Base-by-base conservation (phyloP, 2,113 vertebrate species). In the Clupea harengus region DNA sequence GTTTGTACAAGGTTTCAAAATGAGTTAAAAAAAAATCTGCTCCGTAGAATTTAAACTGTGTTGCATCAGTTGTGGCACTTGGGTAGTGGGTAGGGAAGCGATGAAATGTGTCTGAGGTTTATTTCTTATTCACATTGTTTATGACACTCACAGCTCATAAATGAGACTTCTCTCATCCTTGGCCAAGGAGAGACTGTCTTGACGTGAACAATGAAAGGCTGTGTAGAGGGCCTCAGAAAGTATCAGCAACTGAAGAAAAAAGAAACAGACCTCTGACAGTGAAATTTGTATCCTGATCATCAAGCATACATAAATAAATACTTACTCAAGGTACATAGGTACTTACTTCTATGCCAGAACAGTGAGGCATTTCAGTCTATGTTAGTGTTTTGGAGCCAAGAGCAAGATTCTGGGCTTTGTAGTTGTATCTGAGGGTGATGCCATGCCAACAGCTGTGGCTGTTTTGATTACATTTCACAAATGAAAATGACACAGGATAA, bases 401-500 rank as follows among this genome's bases (percentile, higher is more conserved):
- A 64, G 60, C 20, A 64, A 64, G 60, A 64, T 64, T 64, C 25
- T 64, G 22, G 20, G 22, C 22, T 7, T 18, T 64, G 20, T 64
- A 6, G 4, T 25, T 64, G 22, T 1, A 39, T 39, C 1, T n/a
- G 60, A 64, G 22, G n/a, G 22, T 0, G 20, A 64, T 64, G 4
- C 20, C 20, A 87, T 86, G 86, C 87, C 64, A 88, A 90, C 91
- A 90, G 82, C 88, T 64, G 82, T 49, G 49, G 13, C 47, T 83
- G 57, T 83, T 92, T 88, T 91, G 83, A 88, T 87, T 83, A 83
- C 90, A 89, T 88, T 82, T 87, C 88, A 91, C 85, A 52, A 80
- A 82, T 87, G 60, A 60, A 82, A 91, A 92, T 89, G 9, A 49
- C 47, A 49, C 47, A 49, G 9, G 0, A 0, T 0, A 25, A n/a